Conservation (phyloP, 2,113 vertebrate genomes). For the Carlito syrichta region DNA sequence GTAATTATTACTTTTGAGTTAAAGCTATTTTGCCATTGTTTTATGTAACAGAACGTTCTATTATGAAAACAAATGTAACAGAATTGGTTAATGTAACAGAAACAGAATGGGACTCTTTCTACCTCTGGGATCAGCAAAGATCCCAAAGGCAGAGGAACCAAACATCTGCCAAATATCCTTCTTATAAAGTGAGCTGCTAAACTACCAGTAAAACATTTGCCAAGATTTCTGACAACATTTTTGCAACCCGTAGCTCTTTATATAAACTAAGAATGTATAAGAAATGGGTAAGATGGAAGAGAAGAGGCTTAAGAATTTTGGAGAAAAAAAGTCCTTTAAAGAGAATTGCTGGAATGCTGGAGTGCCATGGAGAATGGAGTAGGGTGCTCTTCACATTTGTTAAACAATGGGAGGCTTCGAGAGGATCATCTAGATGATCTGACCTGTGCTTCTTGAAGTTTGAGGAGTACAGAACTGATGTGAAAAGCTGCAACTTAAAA, state of each 20-base stretch:
- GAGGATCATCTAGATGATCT: not conserved
- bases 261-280: not conserved
- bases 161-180: not conserved
- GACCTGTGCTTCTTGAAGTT: not conserved
- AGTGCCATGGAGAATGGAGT: not conserved
- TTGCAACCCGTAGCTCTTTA: not conserved
- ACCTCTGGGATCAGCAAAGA: not conserved
- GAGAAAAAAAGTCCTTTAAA: not conserved
- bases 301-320: not conserved
- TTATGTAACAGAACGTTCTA: not conserved
- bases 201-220: not conserved
- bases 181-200: not conserved
- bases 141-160: not conserved
- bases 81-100: too few relatives aligned
- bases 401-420: not conserved
- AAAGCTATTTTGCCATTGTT: not conserved
- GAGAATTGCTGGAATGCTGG: not conserved
- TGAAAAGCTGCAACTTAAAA: not conserved
- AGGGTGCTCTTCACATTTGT: not conserved
- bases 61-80: too few relatives aligned
- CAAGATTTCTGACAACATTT: constrained; percentile 3
- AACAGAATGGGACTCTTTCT: not conserved
- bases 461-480: not conserved
- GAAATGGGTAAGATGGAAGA: not conserved
- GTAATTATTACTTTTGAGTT: not conserved